Base-by-base conservation (phyloP, 2,797 vertebrate species). In the Pangasius mekongensis region DNA sequence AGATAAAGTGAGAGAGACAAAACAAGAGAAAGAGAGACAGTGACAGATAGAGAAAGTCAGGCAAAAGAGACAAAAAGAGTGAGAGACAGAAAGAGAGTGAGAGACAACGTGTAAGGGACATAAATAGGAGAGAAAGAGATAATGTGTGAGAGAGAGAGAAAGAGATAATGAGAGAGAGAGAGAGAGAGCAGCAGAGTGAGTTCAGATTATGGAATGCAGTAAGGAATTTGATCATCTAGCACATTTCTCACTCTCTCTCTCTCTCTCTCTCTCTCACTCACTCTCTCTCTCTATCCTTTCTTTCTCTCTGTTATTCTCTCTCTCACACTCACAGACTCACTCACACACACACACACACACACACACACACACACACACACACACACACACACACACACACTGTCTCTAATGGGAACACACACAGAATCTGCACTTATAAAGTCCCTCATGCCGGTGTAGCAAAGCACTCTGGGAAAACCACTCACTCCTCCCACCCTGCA, bases 381-480 rank as follows among this genome's bases (percentile, higher is more conserved):
- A 36, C 60, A 62, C 24, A 18, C 69, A 22, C 64, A 30, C 64
- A 27, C n/a, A 66, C 27, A 30, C n/a, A 3, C 20, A 10, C 71
- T 43, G 39, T 24, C 36, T 74, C 9, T 47, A 74, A 47, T 27
- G 43, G 24, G 33, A 39, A 18, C 20, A 52, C n/a, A 24, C 27
- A 71, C n/a, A 36, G 8, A 20, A 43, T 47, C 71, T 52, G 27
- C 39, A 69, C 66, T 67, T 71, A 13, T 86, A 33, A 78, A 80
- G 33, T 56, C 52, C 22, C 30, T 58, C 49, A 56, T 58, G 52
- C 52, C 10, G 54, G 77, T 58, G 67, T 27, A 30, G 86, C 86
- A 54, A 91, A 87, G 86, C n/a, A 89, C 73, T 66, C 87, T 89
- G 89, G 85, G 88, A 88, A 74, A 74, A 58, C 54, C 56, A 52